These are phyloP conservation scores for Rhea pennata DNA, from an alignment of 2,113 vertebrate genomes.

Conservation along the genomic window DNA sequence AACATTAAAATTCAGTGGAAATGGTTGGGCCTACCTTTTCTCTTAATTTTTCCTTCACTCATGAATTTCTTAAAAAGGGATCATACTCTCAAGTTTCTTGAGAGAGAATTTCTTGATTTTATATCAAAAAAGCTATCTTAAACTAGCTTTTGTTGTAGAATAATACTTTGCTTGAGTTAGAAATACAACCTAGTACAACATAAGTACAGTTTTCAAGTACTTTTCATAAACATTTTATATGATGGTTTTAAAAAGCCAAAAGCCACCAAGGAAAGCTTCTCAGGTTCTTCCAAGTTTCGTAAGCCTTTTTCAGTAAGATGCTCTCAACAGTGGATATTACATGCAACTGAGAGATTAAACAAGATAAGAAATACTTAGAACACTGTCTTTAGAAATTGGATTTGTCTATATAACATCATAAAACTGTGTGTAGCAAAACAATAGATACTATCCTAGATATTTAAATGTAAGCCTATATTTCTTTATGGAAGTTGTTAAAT, in stretches of 20 bases:
- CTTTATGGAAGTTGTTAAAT: slow-evolving; percentile 65
- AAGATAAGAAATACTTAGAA: neutral
- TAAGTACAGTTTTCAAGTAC: neutral
- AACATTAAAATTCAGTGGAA: neutral
- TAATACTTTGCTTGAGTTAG: neutral
- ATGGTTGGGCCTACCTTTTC: neutral
- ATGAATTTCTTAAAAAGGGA: neutral
- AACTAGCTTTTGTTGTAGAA: neutral
- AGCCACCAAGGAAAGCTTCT: neutral
- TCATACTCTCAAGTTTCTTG: too few relatives aligned
- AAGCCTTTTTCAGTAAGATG: neutral
- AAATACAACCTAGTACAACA: neutral
- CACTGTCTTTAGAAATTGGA: neutral
- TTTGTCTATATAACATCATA: neutral
- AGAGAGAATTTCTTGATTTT: too few relatives aligned
- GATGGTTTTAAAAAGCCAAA: neutral
- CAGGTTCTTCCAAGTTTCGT: neutral
- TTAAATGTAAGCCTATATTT: slow-evolving; percentile 50
- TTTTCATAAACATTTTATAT: neutral
- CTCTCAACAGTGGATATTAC: neutral
- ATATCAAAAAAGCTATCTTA: neutral
- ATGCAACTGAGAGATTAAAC: neutral
- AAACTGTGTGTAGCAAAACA: neutral
- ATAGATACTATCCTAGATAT: neutral
- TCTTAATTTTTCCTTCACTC: neutral